Base-by-base conservation (phyloP, 1,140 invertebrate species). In the Drosophila kurseongensis region DNA sequence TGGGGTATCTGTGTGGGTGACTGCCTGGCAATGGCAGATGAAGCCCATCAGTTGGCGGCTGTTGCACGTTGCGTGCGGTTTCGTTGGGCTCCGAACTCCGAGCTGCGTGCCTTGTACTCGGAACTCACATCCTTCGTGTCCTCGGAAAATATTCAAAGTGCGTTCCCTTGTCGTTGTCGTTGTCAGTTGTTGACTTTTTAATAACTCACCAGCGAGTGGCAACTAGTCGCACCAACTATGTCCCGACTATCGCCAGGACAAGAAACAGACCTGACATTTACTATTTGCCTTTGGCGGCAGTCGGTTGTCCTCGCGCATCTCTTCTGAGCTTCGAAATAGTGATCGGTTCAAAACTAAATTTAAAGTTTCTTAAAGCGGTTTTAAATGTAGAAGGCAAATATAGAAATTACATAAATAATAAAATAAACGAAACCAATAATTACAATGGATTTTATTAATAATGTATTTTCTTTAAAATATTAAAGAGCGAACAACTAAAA, bases 1-100 rank as follows among this genome's bases (percentile, higher is more conserved):
- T 45, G 16, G 42, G 44, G 38, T 9, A 5, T 16, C 16, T 58
- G 71, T 80, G 59, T 80, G 66, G 42, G 81, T 60, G 75, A 27
- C 42, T 41, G 52, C 60, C 68, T 76, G 72, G 52, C 58, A 38
- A 42, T 67, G 69, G 68, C 75, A 84, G 84, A 89, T 77, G 75
- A 89, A 74, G 44, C 76, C 68, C 77, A 78, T 88, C 84, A 88
- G 84, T 88, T 84, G 80, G 77, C 84, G 84, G 84, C 84, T 89
- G 84, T 88, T 88, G 84, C 84, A 89, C 84, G 84, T 88, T 58
- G 84, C 84, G 84, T 88, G 84, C 80, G 84, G 83, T 88, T 78
- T 83, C 42, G 51, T 52, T 65, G 45, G 44, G 32, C 42, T 59
- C 48, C 71, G 27, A 62, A 55, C 47, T 62, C 38, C 82, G 75